Conservation (phyloP, 2,113 vertebrate genomes). For the Turdus rufiventris region DNA sequence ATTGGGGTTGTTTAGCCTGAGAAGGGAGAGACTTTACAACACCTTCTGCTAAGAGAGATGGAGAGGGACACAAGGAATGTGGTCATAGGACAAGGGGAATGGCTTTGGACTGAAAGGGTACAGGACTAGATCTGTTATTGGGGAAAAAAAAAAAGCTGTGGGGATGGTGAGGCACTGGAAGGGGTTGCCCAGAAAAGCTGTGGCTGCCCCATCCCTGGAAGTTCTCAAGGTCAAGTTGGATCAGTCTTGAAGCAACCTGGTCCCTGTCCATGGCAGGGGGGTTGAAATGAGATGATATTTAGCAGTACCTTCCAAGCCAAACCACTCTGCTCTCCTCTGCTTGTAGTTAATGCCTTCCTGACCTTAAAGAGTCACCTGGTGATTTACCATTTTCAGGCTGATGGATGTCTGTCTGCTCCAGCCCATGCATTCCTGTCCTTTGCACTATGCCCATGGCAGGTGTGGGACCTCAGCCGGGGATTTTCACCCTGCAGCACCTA, state of each 20-base stretch:
- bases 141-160: background rate
- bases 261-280: background rate
- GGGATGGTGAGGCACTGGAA: background rate
- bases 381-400: background rate
- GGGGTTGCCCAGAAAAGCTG: background rate
- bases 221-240: background rate
- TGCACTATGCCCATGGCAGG: background rate
- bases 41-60: background rate
- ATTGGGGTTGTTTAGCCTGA: background rate
- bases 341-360: background rate
- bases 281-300: background rate
- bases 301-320: background rate
- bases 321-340: background rate
- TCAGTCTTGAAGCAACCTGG: background rate
- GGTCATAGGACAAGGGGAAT: no score
- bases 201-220: background rate
- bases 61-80: background rate
- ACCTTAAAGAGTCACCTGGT: background rate
- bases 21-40: background rate
- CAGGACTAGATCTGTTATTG: background rate
- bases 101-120: background rate
- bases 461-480: background rate
- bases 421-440: background rate
- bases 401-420: accelerated
- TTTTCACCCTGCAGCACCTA: background rate